Percentiles rank a stretch among this genome's conserved stretches.
These are phyloP conservation scores for Cynopterus brachyotis DNA, from an alignment of 2,113 vertebrate species.

Conservation along the genomic window DNA sequence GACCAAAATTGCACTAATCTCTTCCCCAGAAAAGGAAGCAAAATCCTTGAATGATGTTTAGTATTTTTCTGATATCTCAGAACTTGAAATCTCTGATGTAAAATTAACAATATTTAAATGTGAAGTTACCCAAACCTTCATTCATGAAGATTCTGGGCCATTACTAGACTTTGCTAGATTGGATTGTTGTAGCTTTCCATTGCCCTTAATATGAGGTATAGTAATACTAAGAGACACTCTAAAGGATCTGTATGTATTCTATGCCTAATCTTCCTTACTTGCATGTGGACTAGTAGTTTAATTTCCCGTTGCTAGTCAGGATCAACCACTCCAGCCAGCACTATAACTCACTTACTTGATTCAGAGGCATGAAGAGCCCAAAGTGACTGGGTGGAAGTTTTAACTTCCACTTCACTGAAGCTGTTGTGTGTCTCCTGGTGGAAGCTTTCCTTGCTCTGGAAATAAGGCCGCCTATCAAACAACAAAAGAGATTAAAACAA, in stretches of 20 bases:
- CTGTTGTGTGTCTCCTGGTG: too few relatives aligned
- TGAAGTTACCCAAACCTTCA: background rate
- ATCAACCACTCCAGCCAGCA: background rate
- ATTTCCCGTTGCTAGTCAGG: background rate
- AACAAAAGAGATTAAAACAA: background rate
- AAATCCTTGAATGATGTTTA: background rate
- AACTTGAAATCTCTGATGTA: background rate
- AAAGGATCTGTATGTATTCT: background rate
- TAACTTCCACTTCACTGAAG: background rate
- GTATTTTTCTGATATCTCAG: background rate
- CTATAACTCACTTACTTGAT: background rate
- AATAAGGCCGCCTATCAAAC: background rate
- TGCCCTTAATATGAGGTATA: background rate
- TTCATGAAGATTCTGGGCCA: background rate
- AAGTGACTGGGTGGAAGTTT: background rate
- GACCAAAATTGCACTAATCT: background rate
- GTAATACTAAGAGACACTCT: background rate
- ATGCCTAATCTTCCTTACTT: background rate
- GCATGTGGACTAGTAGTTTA: background rate
- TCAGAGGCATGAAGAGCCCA: background rate
- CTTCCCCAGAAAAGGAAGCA: background rate
- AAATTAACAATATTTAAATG: background rate
- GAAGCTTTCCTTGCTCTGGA: background rate
- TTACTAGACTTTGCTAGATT: background rate
- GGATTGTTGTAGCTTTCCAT: background rate